A percentile compares a stretch with the other conserved stretches of the same genome.
These are phyloP conservation scores for Lepisosteus osseus DNA, from an alignment of 2,113 vertebrate genomes.

Conservation along the genomic window DNA sequence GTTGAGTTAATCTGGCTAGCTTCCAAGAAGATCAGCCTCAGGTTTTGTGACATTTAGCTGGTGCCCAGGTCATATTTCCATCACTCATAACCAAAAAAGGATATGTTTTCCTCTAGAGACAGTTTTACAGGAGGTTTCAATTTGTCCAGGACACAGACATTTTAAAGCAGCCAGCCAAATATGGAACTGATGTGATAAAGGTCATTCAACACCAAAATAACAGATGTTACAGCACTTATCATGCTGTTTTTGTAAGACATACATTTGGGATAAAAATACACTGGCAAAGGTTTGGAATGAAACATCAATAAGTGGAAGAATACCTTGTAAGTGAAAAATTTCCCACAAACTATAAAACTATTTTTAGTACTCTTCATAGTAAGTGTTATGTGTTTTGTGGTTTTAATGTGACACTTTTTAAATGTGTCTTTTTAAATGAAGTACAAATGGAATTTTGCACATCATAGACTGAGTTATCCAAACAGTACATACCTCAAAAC, in stretches of 20 bases:
- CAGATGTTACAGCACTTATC: conserved; percentile 17
- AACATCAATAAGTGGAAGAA: too few relatives aligned
- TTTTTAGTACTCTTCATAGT: too few relatives aligned
- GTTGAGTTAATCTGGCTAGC: too few relatives aligned
- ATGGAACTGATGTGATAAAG: conserved; percentile 20
- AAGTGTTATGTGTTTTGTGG: too few relatives aligned
- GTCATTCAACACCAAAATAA: conserved; percentile 24
- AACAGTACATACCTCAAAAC: too few relatives aligned
- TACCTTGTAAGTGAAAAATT: too few relatives aligned
- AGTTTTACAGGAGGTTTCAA: background rate
- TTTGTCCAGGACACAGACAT: background rate
- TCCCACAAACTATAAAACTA: too few relatives aligned
- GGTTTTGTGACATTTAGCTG: conserved; percentile 40
- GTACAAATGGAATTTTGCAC: too few relatives aligned
- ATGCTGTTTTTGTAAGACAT: conserved; percentile 8
- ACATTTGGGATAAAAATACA: conserved; percentile 4
- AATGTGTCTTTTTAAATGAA: too few relatives aligned
- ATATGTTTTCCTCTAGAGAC: conserved; percentile 12
- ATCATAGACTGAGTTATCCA: too few relatives aligned
- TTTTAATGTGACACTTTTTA: too few relatives aligned
- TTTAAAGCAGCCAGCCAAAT: conserved; percentile 26
- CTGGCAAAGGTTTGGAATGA: too few relatives aligned
- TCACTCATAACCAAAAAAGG: conserved; percentile 29
- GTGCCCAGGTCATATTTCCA: conserved; percentile 32
- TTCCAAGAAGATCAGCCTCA: conserved; percentile 26